phyloP scores from a whole-genome alignment of 2,113 vertebrate species.

The Calidris pygmaea region DNA sequence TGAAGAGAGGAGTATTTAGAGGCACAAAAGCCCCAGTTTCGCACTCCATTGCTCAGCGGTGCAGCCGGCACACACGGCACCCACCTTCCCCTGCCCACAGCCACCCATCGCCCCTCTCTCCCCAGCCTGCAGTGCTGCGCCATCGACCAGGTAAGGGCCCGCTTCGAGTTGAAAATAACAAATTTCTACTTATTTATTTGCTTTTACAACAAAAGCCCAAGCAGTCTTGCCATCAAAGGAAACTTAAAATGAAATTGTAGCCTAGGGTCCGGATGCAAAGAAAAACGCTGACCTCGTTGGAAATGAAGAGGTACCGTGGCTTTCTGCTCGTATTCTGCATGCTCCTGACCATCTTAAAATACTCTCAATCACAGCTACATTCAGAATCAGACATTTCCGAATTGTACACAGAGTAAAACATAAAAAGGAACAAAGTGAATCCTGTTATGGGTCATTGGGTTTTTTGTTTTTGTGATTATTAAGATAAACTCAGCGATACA shows the following conservation, averaged over 20 bases:
- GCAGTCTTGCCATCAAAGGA: background rate
- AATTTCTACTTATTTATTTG: background rate
- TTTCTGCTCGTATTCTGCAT: background rate
- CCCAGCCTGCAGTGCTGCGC: background rate
- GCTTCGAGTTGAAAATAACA: background rate
- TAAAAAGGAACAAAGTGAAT: background rate
- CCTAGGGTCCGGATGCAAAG: background rate
- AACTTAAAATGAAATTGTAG: background rate
- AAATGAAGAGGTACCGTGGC: background rate
- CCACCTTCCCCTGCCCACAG: background rate
- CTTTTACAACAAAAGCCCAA: background rate
- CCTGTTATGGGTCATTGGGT: background rate
- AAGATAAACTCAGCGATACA: background rate
- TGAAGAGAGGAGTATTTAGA: background rate
- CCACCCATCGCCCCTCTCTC: background rate
- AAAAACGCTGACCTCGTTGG: background rate
- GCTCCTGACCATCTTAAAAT: background rate
- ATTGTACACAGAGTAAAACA: background rate
- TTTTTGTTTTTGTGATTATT: background rate
- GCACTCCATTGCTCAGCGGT: accelerated
- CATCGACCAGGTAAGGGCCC: no score
- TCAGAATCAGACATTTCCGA: background rate
- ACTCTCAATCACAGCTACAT: background rate
- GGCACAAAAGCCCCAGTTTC: background rate
- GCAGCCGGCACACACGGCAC: accelerated